A percentile compares a stretch with the other conserved stretches of the same genome.
Evolutionary conservation across 2,797 vertebrate species (phyloP).

Genomic region (Semaprochilodus insignis): DNA sequence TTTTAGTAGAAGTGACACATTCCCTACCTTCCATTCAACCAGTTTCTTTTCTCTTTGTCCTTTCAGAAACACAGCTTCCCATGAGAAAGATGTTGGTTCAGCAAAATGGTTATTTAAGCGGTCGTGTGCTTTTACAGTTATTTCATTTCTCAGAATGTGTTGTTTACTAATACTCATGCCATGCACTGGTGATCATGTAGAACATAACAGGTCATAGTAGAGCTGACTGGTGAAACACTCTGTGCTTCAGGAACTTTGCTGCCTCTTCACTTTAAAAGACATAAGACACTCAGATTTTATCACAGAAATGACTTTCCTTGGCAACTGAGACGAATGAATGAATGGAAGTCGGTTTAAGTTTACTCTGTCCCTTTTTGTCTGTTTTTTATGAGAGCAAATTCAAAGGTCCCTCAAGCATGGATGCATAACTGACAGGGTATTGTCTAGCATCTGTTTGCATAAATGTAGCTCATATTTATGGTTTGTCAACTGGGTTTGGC

Average conservation of each 20-base stretch:
- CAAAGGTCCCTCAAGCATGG: conserved; percentile 72
- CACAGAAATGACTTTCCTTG: not conserved
- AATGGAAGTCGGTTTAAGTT: conserved; percentile 29
- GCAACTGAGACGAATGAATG: not conserved
- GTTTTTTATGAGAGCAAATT: conserved; percentile 83
- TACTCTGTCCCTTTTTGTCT: conserved; percentile 37
- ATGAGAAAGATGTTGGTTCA: too few species aligned
- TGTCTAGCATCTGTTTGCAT: conserved; percentile 83
- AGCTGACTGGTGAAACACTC: not conserved
- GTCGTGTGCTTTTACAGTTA: not conserved
- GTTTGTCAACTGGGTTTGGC: conserved; percentile 85
- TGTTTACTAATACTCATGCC: not conserved
- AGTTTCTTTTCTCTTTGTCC: not conserved
- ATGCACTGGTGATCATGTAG: not conserved
- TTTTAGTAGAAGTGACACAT: not conserved
- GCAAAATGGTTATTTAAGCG: too few species aligned
- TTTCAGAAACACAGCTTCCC: conserved; percentile 3
- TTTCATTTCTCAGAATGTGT: not conserved
- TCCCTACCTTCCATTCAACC: not conserved
- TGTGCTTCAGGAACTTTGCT: not conserved
- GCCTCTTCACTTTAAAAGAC: not conserved
- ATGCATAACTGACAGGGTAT: conserved; percentile 82
- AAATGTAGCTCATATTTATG: conserved; percentile 85
- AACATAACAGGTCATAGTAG: not conserved
- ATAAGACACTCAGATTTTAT: not conserved